A percentile compares a stretch with the other conserved stretches of the same genome.
These are phyloP conservation scores for Lemur catta DNA, from an alignment of 2,797 vertebrate species.

Conservation along the genomic window DNA sequence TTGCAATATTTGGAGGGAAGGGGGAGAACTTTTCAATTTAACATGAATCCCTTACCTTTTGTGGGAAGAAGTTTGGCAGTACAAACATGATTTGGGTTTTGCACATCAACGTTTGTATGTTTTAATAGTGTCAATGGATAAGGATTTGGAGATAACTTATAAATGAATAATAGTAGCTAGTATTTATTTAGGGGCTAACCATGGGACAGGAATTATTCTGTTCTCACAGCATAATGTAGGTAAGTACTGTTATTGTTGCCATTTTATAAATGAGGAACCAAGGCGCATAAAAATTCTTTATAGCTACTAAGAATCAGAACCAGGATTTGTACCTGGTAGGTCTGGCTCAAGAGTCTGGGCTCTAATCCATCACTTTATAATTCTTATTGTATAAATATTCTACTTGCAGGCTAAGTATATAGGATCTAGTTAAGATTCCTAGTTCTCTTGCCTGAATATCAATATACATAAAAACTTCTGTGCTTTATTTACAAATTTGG, in stretches of 20 bases:
- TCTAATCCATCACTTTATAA: not conserved
- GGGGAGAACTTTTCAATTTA: not conserved
- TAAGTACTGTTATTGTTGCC: not conserved
- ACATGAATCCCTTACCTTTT: not conserved
- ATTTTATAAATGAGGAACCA: not conserved
- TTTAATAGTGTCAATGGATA: not conserved
- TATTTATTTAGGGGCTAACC: not conserved
- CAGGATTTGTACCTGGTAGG: not conserved
- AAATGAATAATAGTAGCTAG: not conserved
- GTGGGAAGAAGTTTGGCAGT: constrained; percentile 21
- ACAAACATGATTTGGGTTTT: constrained; percentile 31
- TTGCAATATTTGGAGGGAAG: not conserved
- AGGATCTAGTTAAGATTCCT: not conserved
- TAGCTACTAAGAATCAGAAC: not conserved
- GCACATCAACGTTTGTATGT: not conserved
- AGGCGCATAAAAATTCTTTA: not conserved
- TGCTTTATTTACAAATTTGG: not conserved
- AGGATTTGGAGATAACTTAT: constrained; percentile 27
- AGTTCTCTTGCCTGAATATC: not conserved
- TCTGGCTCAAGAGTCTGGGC: not conserved
- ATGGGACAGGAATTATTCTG: not conserved
- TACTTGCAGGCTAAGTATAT: not conserved
- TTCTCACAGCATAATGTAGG: not conserved
- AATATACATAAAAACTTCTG: not conserved
- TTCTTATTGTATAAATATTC: not conserved